Conservation (phyloP, 2,888 invertebrate species). For the Drosophila maculinotata region DNA sequence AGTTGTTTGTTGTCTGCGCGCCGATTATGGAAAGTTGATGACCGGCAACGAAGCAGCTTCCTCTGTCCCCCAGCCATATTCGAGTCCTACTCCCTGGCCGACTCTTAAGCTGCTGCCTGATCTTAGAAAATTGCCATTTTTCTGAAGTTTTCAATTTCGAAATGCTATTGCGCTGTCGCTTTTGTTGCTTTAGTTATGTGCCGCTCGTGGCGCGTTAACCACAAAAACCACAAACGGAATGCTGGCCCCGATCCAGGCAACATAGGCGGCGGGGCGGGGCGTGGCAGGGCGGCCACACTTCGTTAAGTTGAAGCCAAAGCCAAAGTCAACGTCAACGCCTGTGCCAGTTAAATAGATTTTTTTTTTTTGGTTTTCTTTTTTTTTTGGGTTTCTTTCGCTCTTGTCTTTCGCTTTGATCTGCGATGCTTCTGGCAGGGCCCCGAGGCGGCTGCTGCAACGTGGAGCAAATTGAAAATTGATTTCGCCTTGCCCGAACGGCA, state of each 20-base stretch:
- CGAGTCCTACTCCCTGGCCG: constrained; percentile 3
- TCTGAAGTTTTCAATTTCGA: constrained; percentile 69
- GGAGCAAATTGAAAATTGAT: constrained; percentile 80
- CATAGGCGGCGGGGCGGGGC: constrained; percentile 42
- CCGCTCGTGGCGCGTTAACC: constrained; percentile 67
- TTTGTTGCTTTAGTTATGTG: constrained; percentile 57
- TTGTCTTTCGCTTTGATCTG: constrained; percentile 70
- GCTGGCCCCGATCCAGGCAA: constrained; percentile 37
- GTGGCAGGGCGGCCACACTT: constrained; percentile 69
- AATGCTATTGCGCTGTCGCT: constrained; percentile 46
- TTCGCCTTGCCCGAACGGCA: constrained; percentile 50
- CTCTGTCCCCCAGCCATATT: neutral
- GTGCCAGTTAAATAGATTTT: constrained; percentile 76
- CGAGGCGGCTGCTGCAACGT: constrained; percentile 56
- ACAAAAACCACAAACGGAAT: constrained; percentile 75
- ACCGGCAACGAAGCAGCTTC: constrained; percentile 39
- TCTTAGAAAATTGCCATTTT: constrained; percentile 65
- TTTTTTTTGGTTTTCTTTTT: constrained; percentile 31
- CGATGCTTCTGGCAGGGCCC: constrained; percentile 52
- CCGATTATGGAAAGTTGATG: constrained; percentile 80
- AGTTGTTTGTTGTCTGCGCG: constrained; percentile 79
- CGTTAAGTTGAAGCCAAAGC: constrained; percentile 68
- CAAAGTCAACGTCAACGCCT: constrained; percentile 78
- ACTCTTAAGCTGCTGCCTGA: neutral
- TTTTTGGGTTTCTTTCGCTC: constrained; percentile 55